Evolutionary conservation across 2,888 invertebrate genomes (phyloP).

Genomic region (Phalangium opilio): DNA sequence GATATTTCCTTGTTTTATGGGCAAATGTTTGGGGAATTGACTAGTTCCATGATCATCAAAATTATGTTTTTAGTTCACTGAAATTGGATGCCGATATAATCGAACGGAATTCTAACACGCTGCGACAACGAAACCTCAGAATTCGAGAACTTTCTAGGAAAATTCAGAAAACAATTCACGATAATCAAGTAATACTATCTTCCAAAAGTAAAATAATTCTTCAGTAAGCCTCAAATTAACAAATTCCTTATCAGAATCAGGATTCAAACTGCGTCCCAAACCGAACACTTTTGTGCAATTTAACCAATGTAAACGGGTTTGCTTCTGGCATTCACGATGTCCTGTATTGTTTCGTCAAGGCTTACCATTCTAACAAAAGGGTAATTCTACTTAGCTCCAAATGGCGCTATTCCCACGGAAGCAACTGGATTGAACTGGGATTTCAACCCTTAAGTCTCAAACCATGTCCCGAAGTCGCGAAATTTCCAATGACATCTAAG

Average conservation of each 20-base stretch:
- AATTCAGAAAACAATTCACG: no score
- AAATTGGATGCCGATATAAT: no score
- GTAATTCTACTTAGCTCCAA: conserved; percentile 9
- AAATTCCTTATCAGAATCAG: conserved; percentile 6
- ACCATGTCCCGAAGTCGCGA: not conserved
- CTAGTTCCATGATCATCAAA: no score
- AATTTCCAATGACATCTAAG: not conserved
- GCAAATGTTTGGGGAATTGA: no score
- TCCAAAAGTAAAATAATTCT: no score
- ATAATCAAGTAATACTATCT: no score
- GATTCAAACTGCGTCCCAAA: conserved; percentile 5
- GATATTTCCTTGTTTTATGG: no score
- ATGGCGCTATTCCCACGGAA: conserved; percentile 12
- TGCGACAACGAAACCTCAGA: no score
- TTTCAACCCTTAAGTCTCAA: conserved; percentile 10
- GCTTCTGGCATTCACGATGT: conserved; percentile 16
- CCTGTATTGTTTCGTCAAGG: conserved; percentile 17
- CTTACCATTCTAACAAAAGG: conserved; percentile 6
- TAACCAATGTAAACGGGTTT: conserved; percentile 14
- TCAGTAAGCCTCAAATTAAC: no score
- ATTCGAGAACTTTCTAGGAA: no score
- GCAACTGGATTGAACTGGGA: not conserved
- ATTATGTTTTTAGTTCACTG: no score
- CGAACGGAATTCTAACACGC: no score
- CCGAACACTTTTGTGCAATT: conserved; percentile 10